phyloP scores from a whole-genome alignment of 37 sponge, comb jelly and placozoan species.

The Halisarca cf. caerulea region DNA sequence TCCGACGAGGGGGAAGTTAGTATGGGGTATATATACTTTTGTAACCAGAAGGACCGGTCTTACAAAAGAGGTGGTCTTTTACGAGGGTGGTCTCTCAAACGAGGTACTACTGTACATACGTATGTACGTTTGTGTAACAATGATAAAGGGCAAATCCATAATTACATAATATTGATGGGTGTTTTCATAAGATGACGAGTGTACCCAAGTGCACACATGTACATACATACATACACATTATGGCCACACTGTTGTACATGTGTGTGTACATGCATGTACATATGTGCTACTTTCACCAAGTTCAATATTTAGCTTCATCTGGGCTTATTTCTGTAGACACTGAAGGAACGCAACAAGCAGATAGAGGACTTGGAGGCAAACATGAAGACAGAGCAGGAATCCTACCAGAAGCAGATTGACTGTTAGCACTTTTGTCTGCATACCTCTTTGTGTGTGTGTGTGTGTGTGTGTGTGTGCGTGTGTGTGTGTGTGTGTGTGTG shows the following conservation, averaged over 20 bases:
- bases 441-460: background rate
- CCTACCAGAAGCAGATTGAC: background rate
- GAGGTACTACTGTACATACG: background rate
- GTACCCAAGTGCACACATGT: too few species aligned
- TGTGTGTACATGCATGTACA: background rate
- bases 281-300: background rate
- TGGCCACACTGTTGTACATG: too few species aligned
- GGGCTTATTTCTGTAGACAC: too few species aligned
- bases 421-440: background rate
- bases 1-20: too few species aligned
- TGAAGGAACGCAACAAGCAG: background rate
- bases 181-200: too few species aligned
- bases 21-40: too few species aligned
- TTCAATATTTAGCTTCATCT: too few species aligned
- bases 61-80: too few species aligned
- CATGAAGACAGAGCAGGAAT: background rate
- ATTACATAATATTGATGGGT: too few species aligned
- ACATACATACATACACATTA: background rate
- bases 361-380: background rate
- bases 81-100: too few species aligned
- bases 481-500: conserved; percentile 9
- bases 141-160: too few species aligned
- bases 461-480: background rate
- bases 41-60: too few species aligned
- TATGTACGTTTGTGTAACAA: background rate